Conservation (phyloP, 1,140 invertebrate genomes). For the Diorhabda elongata region DNA sequence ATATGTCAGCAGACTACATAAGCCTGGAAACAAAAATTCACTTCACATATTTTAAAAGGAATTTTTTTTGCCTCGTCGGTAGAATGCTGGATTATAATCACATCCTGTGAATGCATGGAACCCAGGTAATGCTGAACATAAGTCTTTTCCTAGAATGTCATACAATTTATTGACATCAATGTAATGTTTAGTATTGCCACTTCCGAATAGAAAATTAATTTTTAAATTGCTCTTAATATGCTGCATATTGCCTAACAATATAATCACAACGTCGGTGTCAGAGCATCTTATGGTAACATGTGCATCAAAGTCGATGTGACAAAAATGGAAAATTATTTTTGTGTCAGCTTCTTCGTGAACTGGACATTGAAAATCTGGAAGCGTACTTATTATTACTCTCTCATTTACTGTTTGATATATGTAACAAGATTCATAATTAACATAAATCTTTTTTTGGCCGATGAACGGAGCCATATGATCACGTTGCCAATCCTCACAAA, state of each 20-base stretch:
- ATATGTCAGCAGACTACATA: too few relatives aligned
- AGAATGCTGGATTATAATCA: conserved; percentile 45
- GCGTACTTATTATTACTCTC: not conserved
- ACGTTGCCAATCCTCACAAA: conserved; percentile 14
- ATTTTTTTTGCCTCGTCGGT: too few relatives aligned
- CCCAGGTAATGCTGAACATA: conserved; percentile 38
- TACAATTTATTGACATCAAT: conserved; percentile 33
- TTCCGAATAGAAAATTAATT: conserved; percentile 34
- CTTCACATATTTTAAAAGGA: too few relatives aligned
- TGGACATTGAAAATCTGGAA: not conserved
- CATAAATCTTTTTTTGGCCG: conserved; percentile 28
- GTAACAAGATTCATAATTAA: conserved; percentile 16
- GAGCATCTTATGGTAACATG: conserved; percentile 11
- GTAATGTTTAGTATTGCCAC: conserved; percentile 34
- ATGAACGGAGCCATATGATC: conserved; percentile 28
- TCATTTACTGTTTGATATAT: conserved; percentile 1
- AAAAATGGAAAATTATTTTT: conserved; percentile 11
- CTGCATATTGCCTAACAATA: conserved; percentile 17
- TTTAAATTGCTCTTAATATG: conserved; percentile 27
- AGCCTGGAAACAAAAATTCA: too few relatives aligned
- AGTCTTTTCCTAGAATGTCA: conserved; percentile 20
- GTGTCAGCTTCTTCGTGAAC: conserved; percentile 11
- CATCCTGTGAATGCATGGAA: conserved; percentile 46
- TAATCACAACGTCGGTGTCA: not conserved
- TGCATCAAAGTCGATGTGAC: conserved; percentile 9